Percentiles rank a stretch among this genome's conserved stretches.
Evolutionary conservation across 2,888 invertebrate species (phyloP).

Genomic region (Amphipyra tragopoginis): DNA sequence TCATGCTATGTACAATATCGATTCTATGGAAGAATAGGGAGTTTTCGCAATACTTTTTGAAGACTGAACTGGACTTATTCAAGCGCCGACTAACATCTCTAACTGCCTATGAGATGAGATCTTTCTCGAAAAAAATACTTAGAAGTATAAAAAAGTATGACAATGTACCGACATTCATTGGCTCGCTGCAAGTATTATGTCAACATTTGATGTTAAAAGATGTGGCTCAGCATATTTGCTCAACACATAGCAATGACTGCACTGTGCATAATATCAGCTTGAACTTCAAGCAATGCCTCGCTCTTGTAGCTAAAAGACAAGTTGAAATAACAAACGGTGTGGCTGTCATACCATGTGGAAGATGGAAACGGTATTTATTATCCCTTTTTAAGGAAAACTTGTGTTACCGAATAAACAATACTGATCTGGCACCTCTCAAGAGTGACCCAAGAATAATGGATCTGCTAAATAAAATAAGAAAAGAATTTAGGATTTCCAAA

Average conservation of each 20-base stretch:
- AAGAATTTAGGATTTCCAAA: conserved; percentile 59
- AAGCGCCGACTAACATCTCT: conserved; percentile 68
- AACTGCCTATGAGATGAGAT: conserved; percentile 76
- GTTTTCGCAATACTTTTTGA: conserved; percentile 75
- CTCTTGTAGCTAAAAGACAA: conserved; percentile 86
- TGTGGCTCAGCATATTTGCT: conserved; percentile 75
- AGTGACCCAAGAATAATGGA: conserved; percentile 79
- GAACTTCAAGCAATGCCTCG: conserved; percentile 88
- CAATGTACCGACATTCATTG: conserved; percentile 55
- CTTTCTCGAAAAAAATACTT: conserved; percentile 78
- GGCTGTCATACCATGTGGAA: conserved; percentile 87
- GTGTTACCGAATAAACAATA: conserved; percentile 69
- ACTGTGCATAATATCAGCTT: conserved; percentile 76
- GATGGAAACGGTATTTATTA: conserved; percentile 87
- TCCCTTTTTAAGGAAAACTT: conserved; percentile 86
- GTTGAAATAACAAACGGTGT: conserved; percentile 87
- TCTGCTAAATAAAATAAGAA: conserved; percentile 70
- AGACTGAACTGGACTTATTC: conserved; percentile 77
- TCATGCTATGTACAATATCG: conserved; percentile 84
- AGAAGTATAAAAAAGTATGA: conserved; percentile 70
- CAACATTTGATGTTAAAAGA: conserved; percentile 77
- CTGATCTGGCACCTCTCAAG: conserved; percentile 67
- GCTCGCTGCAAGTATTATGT: conserved; percentile 73
- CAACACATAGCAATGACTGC: conserved; percentile 68
- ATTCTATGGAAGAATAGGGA: conserved; percentile 71